Base-by-base conservation (phyloP, 1,140 invertebrate genomes). In the Calephelis virginiensis region DNA sequence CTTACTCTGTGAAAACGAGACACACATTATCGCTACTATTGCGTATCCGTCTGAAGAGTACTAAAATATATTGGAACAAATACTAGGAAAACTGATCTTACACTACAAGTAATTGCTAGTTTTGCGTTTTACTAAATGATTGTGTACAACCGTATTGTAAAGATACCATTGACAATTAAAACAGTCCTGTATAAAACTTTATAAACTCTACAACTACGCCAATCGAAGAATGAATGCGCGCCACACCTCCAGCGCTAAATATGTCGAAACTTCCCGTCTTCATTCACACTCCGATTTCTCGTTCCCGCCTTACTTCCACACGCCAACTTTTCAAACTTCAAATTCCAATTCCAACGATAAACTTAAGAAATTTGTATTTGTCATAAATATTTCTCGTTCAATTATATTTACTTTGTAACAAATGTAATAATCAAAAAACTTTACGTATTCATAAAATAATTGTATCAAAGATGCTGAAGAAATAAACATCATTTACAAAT, bases 221-320 rank as follows among this genome's bases (percentile, higher is more conserved):
- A 70, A 69, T 63, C 63, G 53, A 63, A 61, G 56, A 74, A 64
- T 56, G 61, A 65, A 46, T 67, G n/a, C 14, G 61, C 46, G 53
- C 6, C 53, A 59, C 53, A 59, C 53, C 53, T 38, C 28, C 53
- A 59, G 40, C 65, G 49, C 68, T 73, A 76, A 79, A 76, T 70
- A 74, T 76, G 77, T 79, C 74, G 67, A 77, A 81, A 77, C 70
- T 79, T 73, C 46, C 28, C 14, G 68, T 68, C 73, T 75, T 72
- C 63, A 67, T 72, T 73, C 72, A 66, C 70, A 70, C 64, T 56
- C 61, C 69, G 67, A 78, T 78, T 78, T 76, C 77, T 76, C 68
- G 70, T 71, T 60, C 72, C 67, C 53, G 53, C 53, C 50, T 75
- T 73, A 69, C 67, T 63, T 38, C 61, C 45, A 63, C 56, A 50